Conservation (phyloP, 1,140 invertebrate species). For the Papilio polyxenes region DNA sequence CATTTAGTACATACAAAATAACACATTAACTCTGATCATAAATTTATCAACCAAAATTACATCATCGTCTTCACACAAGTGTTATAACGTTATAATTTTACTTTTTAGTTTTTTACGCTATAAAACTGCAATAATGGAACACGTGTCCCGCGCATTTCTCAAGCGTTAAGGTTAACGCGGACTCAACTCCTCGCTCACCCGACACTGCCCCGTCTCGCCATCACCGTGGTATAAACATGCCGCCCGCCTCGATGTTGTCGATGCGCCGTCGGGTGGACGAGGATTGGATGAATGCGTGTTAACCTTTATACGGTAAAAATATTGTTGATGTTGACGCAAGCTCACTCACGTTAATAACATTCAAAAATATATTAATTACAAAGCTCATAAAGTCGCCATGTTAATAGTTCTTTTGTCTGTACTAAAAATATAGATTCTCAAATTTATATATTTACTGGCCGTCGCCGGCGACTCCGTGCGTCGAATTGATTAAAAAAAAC, state of each 20-base stretch:
- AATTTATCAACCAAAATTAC: background rate
- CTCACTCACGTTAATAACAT: conserved; percentile 27
- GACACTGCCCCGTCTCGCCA: too few species aligned
- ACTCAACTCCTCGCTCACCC: too few species aligned
- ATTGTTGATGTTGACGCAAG: conserved; percentile 12
- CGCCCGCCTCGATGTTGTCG: too few species aligned
- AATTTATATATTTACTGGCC: too few species aligned
- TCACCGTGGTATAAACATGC: too few species aligned
- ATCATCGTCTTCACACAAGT: background rate
- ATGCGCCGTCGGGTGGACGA: too few species aligned
- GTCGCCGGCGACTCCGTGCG: too few species aligned
- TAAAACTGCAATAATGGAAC: conserved; percentile 30
- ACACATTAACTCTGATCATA: background rate
- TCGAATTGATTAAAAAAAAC: too few species aligned
- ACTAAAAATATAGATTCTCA: background rate
- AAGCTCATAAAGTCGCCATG: conserved; percentile 16
- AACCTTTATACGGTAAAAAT: conserved; percentile 6
- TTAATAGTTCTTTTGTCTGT: background rate
- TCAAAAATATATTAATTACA: conserved; percentile 33
- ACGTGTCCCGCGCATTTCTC: conserved; percentile 33
- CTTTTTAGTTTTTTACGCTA: conserved; percentile 2
- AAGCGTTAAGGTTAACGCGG: background rate
- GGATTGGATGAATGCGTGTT: too few species aligned
- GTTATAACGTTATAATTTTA: background rate
- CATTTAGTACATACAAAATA: background rate